A percentile compares a stretch with the other conserved stretches of the same genome.
phyloP scores from a whole-genome alignment of 1,140 invertebrate species.

The Popillia japonica region DNA sequence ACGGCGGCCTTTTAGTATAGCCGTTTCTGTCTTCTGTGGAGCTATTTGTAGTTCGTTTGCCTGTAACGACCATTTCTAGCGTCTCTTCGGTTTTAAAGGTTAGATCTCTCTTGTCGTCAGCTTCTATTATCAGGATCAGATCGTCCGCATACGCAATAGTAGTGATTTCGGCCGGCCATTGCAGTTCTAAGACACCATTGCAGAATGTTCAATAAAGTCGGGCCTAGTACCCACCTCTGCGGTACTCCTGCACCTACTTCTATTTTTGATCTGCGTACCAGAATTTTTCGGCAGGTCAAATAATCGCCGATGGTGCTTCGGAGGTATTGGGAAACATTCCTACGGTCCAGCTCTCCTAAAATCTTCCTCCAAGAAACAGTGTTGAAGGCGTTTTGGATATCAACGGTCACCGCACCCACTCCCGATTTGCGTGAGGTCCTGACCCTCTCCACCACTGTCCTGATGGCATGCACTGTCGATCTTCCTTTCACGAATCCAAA shows the following conservation, averaged over 20 bases:
- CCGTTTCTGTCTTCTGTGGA: too few relatives aligned
- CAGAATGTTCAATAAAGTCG: neutral
- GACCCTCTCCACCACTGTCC: neutral
- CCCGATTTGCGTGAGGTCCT: neutral
- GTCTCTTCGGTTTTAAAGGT: neutral
- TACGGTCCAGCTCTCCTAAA: neutral
- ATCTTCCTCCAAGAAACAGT: neutral
- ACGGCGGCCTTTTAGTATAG: too few relatives aligned
- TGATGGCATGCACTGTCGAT: neutral
- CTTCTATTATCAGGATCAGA: neutral
- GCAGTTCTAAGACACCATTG: neutral
- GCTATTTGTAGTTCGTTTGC: too few relatives aligned
- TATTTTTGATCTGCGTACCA: neutral
- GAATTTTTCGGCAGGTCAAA: neutral
- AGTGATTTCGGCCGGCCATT: neutral
- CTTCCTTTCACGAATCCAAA: neutral
- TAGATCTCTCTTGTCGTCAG: neutral
- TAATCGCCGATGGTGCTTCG: too few relatives aligned
- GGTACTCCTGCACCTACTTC: neutral
- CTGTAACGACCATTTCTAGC: too few relatives aligned
- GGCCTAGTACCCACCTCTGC: neutral
- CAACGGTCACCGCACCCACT: neutral
- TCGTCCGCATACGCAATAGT: neutral
- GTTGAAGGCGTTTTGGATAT: neutral
- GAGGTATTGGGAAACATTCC: neutral